Base-by-base conservation (phyloP, 2,888 invertebrate species). In the Hedya salicella region DNA sequence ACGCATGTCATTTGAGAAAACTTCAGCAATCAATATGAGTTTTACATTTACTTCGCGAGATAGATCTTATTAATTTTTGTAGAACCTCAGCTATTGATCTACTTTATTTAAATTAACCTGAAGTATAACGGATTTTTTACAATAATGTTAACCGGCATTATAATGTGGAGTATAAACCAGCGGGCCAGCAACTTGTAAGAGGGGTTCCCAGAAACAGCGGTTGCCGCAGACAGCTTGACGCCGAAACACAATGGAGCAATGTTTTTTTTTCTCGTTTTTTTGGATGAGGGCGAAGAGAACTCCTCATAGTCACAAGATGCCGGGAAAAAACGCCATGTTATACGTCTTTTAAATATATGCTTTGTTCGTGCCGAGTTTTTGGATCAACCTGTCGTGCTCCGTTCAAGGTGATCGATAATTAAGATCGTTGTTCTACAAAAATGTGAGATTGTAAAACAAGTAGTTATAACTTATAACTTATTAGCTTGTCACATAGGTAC, bases 221-320 rank as follows among this genome's bases (percentile, higher is more conserved):
- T 74, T 78, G 80, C 70, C 76, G 82, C 90, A 91, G 91, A 91
- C 91, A 81, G 91, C 90, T 82, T 89, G 91, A 83, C 91, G 91
- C 91, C 86, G 76, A 73, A 79, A 75, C 80, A 91, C 90, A 91
- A 91, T 88, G 80, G 88, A 74, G 75, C 78, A 80, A 75, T 75
- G 79, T 81, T 89, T 89, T 83, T 89, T n/a, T 86, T 46, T 44
- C 9, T 1, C 2, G 8, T 54, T 54, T 54, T 86, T 80, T 83
- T 78, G 77, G 68, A 78, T 72, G 75, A 78, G 83, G 80, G 82
- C 80, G 78, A 80, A 77, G 79, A 80, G 77, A 80, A 86, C 84
- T 78, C 82, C 82, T 81, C 83, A 82, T 80, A 79, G 76, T 77
- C 81, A 78, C 78, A 77, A 82, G 82, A 77, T 77, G 77, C 14